phyloP scores from a whole-genome alignment of 2,113 vertebrate species.

The Bostrychus sinensis region DNA sequence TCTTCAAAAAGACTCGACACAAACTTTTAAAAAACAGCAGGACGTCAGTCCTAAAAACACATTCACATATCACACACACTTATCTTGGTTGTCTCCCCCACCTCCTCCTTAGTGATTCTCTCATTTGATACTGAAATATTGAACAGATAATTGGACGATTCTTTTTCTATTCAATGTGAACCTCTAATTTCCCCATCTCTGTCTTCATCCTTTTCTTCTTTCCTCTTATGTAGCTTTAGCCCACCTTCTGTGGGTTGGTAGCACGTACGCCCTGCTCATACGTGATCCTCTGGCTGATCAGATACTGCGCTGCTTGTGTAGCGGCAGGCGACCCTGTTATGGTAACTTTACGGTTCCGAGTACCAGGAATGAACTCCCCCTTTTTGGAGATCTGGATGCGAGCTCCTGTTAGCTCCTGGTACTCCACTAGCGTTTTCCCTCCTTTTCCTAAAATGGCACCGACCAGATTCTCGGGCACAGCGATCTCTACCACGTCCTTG shows the following conservation, averaged over 20 bases:
- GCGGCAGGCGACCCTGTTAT: conserved; percentile 94
- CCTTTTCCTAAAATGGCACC: conserved; percentile 95
- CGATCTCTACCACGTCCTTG: conserved; percentile 96
- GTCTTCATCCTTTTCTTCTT: conserved; percentile 73
- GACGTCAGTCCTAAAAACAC: conserved; percentile 79
- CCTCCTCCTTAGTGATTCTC: conserved; percentile 75
- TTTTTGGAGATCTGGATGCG: conserved; percentile 98
- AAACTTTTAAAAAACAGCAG: conserved; percentile 82
- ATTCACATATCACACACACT: conserved; percentile 81
- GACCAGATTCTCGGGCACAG: conserved; percentile 94
- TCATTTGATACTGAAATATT: conserved; percentile 79
- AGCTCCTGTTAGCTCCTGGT: conserved; percentile 95
- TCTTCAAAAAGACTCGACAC: conserved; percentile 77
- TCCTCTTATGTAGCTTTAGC: conserved; percentile 79
- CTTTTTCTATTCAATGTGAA: conserved; percentile 68
- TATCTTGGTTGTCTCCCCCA: conserved; percentile 77
- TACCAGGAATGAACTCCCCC: conserved; percentile 95
- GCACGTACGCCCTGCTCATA: conserved; percentile 95
- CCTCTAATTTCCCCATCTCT: conserved; percentile 68
- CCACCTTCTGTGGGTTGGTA: conserved; percentile 95
- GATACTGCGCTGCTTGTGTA: conserved; percentile 94
- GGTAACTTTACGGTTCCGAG: conserved; percentile 96
- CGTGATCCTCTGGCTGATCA: conserved; percentile 96
- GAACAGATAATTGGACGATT: conserved; percentile 78
- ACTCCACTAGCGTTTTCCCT: conserved; percentile 95